These are phyloP conservation scores for Aldrovandia affinis DNA, from an alignment of 2,797 vertebrate species.

Conservation along the genomic window DNA sequence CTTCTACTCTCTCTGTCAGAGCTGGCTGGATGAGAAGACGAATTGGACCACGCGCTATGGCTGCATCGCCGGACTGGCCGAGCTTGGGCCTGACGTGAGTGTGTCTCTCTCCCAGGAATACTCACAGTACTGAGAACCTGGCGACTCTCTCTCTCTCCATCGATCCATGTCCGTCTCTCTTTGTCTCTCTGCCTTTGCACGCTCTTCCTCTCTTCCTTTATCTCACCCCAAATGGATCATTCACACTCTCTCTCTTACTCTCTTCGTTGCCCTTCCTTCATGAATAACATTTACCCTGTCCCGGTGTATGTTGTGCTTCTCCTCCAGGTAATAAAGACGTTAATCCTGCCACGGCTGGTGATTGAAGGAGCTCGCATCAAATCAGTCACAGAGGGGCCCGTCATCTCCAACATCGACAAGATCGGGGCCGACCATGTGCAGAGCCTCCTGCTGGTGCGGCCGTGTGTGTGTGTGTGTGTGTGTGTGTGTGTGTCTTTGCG, in stretches of 20 bases:
- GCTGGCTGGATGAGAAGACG: constrained; percentile 90
- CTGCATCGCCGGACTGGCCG: constrained; percentile 90
- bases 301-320: not conserved
- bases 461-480: not conserved
- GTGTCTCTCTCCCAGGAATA: constrained; percentile 19
- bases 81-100: constrained; percentile 88
- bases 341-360: constrained; percentile 85
- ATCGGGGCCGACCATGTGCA: constrained; percentile 95
- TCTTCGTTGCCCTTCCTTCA: not conserved
- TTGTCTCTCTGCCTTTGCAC: not conserved
- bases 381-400: constrained; percentile 82
- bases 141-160: too few species aligned
- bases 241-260: constrained; percentile 20
- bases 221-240: not conserved
- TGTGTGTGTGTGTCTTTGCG: not conserved
- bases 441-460: constrained; percentile 85
- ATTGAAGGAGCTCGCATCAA: constrained; percentile 88
- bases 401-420: constrained; percentile 91
- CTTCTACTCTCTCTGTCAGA: constrained; percentile 68
- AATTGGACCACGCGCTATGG: constrained; percentile 83
- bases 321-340: constrained; percentile 88
- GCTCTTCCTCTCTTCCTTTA: not conserved
- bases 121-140: not conserved
- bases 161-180: not conserved
- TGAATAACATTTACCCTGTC: not conserved